phyloP scores from a whole-genome alignment of 2,797 vertebrate genomes.

The Pangasius mekongensis region DNA sequence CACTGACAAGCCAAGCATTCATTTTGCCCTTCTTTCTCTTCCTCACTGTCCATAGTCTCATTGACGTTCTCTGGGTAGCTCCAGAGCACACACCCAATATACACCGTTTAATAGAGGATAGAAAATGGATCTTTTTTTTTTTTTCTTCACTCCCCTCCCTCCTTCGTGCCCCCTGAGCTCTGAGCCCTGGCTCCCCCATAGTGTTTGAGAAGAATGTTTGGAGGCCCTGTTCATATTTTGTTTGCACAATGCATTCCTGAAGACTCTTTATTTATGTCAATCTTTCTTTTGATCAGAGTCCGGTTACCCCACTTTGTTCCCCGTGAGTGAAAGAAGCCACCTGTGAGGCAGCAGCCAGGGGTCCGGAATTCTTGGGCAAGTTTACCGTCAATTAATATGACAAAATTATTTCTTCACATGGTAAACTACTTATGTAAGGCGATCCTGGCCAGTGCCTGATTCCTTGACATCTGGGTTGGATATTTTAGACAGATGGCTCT shows the following conservation, averaged over 20 bases:
- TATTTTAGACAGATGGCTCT: slow-evolving; percentile 81
- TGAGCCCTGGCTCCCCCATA: slow-evolving; percentile 58
- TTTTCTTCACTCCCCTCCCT: slow-evolving; percentile 32
- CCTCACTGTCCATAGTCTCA: slow-evolving; percentile 28
- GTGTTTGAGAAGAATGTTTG: slow-evolving; percentile 75
- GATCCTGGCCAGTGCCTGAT: slow-evolving; percentile 76
- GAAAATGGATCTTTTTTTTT: slow-evolving; percentile 43
- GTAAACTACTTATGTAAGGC: slow-evolving; percentile 89
- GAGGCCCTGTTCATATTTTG: slow-evolving; percentile 81
- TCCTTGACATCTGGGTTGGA: slow-evolving; percentile 81
- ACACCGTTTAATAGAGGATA: slow-evolving; percentile 32
- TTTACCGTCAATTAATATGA: slow-evolving; percentile 93
- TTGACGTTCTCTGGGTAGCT: background rate
- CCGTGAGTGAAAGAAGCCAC: slow-evolving; percentile 92
- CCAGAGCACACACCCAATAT: slow-evolving; percentile 15
- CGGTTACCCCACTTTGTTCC: slow-evolving; percentile 76
- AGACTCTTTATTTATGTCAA: slow-evolving; percentile 85
- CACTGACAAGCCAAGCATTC: slow-evolving; percentile 18
- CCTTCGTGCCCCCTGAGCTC: slow-evolving; percentile 42
- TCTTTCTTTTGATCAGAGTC: slow-evolving; percentile 82
- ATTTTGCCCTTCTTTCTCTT: slow-evolving; percentile 14
- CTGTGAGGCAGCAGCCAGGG: slow-evolving; percentile 79
- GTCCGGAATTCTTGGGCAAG: slow-evolving; percentile 82
- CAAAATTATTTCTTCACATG: slow-evolving; percentile 91
- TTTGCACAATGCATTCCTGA: slow-evolving; percentile 84